A percentile compares a stretch with the other conserved stretches of the same genome.
phyloP scores from a whole-genome alignment of 2,797 vertebrate species.

The Arctocebus calabarensis region DNA sequence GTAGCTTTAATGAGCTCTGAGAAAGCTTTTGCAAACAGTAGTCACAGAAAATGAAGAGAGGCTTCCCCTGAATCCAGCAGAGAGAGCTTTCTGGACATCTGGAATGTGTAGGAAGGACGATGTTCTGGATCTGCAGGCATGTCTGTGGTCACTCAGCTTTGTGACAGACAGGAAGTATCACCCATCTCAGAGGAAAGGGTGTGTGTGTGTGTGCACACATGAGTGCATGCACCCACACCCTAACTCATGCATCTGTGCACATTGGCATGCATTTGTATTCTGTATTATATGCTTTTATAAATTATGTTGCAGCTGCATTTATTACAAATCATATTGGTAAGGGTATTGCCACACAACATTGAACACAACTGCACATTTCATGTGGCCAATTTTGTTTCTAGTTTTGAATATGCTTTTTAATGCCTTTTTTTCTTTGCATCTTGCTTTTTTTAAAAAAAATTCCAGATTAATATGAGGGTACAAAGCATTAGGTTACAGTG shows the following conservation, averaged over 20 bases:
- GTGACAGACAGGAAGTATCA: neutral
- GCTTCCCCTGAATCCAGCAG: neutral
- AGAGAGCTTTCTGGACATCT: neutral
- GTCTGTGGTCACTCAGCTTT: neutral
- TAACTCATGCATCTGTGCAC: neutral
- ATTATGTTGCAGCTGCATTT: neutral
- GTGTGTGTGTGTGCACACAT: neutral
- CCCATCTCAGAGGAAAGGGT: neutral
- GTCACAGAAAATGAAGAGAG: neutral
- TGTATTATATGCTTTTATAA: neutral
- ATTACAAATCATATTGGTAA: neutral
- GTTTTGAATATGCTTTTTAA: neutral
- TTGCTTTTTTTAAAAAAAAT: no score
- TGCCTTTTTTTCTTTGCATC: neutral
- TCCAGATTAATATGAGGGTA: no score
- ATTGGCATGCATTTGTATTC: no score
- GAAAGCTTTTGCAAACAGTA: neutral
- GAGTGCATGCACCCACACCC: no score
- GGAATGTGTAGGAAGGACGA: neutral
- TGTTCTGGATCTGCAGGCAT: neutral
- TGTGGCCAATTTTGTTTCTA: neutral
- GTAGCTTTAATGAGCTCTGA: neutral
- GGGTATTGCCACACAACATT: neutral
- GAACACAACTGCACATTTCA: neutral
- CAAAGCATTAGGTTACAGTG: no score